These are phyloP conservation scores for Drosophila eugracilis DNA, from an alignment of 1,140 invertebrate species.

Conservation along the genomic window DNA sequence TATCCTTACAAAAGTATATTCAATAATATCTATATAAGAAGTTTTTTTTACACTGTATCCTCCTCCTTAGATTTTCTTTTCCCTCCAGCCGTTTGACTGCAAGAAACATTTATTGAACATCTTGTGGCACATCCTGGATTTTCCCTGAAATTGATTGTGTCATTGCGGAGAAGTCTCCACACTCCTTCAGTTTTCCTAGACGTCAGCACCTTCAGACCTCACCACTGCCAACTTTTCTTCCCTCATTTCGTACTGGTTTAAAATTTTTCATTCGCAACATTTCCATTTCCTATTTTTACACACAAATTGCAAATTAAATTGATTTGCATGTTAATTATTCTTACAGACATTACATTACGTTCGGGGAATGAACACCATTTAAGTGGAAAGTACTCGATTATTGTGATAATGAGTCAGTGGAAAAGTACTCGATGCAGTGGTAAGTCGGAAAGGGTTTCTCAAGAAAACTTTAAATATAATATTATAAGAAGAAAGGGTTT, in stretches of 20 bases:
- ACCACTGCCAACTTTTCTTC: not conserved
- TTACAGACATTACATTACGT: constrained; percentile 46
- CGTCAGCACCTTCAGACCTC: not conserved
- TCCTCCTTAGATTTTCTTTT: constrained; percentile 7
- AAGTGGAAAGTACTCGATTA: not conserved
- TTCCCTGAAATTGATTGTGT: constrained; percentile 43
- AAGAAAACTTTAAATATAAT: no score
- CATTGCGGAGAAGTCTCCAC: not conserved
- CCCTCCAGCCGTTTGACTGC: constrained; percentile 19
- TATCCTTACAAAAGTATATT: not conserved
- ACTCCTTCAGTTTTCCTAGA: constrained; percentile 1
- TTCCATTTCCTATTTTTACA: not conserved
- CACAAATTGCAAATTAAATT: constrained; percentile 74
- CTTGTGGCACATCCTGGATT: constrained; percentile 19
- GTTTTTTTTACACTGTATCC: not conserved
- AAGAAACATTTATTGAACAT: constrained; percentile 72
- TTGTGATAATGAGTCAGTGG: constrained; percentile 2
- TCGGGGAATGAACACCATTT: not conserved
- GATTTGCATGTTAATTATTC: constrained; percentile 69
- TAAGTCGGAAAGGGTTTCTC: not conserved
- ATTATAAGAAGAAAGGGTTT: no score
- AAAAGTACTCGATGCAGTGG: not conserved
- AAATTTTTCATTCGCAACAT: constrained; percentile 3
- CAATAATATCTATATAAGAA: not conserved
- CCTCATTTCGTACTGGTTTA: not conserved